Evolutionary conservation across 2,797 vertebrate species (phyloP), one percentile per base, ranked within the genome.

Genomic region (Enteromius treurensis): DNA sequence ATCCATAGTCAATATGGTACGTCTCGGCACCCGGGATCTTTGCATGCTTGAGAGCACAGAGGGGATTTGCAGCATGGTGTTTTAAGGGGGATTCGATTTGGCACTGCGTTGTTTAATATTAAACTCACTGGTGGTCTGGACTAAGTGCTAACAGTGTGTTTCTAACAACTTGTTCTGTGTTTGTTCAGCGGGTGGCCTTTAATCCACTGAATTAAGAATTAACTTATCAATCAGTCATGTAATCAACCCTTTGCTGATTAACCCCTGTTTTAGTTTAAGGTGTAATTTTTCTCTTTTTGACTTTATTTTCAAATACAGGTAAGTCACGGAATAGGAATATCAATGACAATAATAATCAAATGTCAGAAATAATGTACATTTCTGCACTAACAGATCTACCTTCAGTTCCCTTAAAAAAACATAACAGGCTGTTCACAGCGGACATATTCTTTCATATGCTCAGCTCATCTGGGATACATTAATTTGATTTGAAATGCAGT

Each of bases 1-100:
- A 97, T 97, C 96, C 96, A 94, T 99, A 95, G 94, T 97, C 91
- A 96, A 95, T 94, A 97, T 98, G 97, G 97, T 99, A 99, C 91
- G 94, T 95, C 91, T 91, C 90, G 89, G 89, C 91, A 82, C 84
- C 83, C 64, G 87, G 81, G 82, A 42, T 80, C 86, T 91, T 79
- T 92, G 92, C 92, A 92, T 93, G 92, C 84, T 68, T 86, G 64
- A 82, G 58, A 77, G 85, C 86, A 77, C 71, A 11, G 26, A 47
- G 53, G 74, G 86, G 70, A 77, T 88, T 81, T 78, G 47, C 79
- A 85, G 89, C 87, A 86, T 91, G 88, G 65, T 80, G 32, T 67
- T 73, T 14, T 79, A 21, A 71, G 40, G 51, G 83, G 76, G 62
- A n/a, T 58, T 34, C 1, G 23, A 26, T 62, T 65, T 78, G 42